phyloP scores from a whole-genome alignment of 2,888 invertebrate species.

The Odontomyia ornata region DNA sequence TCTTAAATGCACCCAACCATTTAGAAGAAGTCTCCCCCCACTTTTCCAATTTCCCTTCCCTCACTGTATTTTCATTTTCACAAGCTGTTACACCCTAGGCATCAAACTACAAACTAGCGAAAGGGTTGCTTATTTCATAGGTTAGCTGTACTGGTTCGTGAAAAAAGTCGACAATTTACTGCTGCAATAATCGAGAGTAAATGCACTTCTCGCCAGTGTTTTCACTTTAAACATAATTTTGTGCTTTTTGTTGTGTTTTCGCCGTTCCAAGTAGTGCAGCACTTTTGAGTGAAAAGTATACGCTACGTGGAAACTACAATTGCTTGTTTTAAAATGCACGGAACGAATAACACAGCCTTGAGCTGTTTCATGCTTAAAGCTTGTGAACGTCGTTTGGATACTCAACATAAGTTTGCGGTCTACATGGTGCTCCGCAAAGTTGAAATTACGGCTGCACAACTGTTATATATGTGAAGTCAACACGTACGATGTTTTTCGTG shows the following conservation, averaged over 20 bases:
- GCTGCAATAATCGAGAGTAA: constrained; percentile 38
- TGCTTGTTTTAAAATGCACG: background rate
- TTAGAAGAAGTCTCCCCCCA: background rate
- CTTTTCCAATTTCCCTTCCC: background rate
- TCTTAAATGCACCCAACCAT: background rate
- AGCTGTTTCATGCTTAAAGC: background rate
- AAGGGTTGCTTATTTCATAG: background rate
- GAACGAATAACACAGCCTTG: constrained; percentile 19
- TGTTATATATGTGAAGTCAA: background rate
- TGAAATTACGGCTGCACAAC: constrained; percentile 30
- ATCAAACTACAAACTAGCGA: background rate
- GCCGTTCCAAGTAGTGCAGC: background rate
- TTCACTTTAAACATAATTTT: background rate
- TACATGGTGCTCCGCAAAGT: constrained; percentile 25
- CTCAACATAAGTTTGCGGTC: constrained; percentile 30
- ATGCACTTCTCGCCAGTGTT: constrained; percentile 31
- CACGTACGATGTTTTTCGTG: background rate
- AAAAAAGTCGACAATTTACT: constrained; percentile 35
- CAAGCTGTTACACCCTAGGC: background rate
- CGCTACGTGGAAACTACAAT: constrained; percentile 6
- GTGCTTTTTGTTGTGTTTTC: background rate
- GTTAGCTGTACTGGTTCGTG: background rate
- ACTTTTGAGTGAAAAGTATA: background rate
- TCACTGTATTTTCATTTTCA: background rate
- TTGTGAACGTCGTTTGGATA: background rate